Evolutionary conservation across 2,888 invertebrate species (phyloP).

Genomic region (Hylaea fasciaria): DNA sequence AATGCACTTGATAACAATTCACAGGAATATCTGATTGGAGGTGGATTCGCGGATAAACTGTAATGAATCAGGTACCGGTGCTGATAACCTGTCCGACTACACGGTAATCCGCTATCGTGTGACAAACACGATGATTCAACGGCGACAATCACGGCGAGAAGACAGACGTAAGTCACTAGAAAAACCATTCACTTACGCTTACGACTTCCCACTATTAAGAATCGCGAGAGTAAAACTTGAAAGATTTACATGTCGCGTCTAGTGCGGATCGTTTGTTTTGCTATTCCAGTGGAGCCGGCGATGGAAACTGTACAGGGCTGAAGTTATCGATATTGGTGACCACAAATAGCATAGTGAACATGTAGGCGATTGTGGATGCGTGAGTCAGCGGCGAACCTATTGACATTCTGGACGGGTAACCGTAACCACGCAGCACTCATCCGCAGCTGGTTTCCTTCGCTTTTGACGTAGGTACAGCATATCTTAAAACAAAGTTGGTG

Average conservation of each 20-base stretch:
- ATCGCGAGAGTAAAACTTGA: slow-evolving; percentile 6
- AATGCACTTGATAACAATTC: slow-evolving; percentile 30
- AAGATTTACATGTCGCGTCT: slow-evolving; percentile 21
- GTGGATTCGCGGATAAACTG: slow-evolving; percentile 37
- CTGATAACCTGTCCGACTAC: slow-evolving; percentile 45
- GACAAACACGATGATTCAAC: slow-evolving; percentile 48
- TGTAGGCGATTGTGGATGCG: slow-evolving; percentile 59
- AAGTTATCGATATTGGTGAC: slow-evolving; percentile 46
- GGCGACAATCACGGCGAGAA: slow-evolving; percentile 8
- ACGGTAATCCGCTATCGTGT: slow-evolving; percentile 36
- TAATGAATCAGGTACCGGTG: slow-evolving; percentile 50
- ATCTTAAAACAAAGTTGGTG: slow-evolving; percentile 12
- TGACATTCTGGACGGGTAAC: slow-evolving; percentile 59
- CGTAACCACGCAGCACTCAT: slow-evolving; percentile 29
- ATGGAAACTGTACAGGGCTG: slow-evolving; percentile 40
- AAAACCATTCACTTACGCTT: background rate
- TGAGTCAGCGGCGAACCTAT: slow-evolving; percentile 61
- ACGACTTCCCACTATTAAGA: too few relatives aligned
- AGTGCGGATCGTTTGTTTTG: slow-evolving; percentile 26
- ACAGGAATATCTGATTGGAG: slow-evolving; percentile 40
- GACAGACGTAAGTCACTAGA: slow-evolving; percentile 8
- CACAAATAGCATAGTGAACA: slow-evolving; percentile 44
- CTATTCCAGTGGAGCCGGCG: slow-evolving; percentile 36
- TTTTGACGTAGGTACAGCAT: slow-evolving; percentile 19
- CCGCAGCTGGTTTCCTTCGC: slow-evolving; percentile 45